Evolutionary conservation across 2,113 vertebrate species (phyloP).

Genomic region (Daubentonia madagascariensis): DNA sequence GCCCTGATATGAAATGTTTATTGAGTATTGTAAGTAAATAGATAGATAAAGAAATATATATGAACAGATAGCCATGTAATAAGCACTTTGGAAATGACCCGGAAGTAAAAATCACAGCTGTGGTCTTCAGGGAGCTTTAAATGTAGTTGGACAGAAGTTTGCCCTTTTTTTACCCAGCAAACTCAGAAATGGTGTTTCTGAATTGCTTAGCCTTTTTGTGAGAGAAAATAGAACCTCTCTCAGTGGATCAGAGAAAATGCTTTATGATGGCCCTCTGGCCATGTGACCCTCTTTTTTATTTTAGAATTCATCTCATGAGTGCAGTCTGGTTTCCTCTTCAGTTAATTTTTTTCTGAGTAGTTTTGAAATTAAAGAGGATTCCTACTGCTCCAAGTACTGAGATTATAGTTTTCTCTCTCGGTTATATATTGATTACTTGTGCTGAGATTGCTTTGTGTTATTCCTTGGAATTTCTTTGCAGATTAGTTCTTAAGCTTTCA

Average conservation of each 20-base stretch:
- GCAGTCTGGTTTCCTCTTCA: neutral
- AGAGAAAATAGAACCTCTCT: neutral
- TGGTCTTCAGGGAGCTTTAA: neutral
- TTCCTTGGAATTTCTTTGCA: slow-evolving; percentile 41
- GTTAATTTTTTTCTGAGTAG: slow-evolving; percentile 32
- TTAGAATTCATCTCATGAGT: neutral
- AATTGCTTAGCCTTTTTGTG: neutral
- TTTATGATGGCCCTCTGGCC: neutral
- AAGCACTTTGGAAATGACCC: neutral
- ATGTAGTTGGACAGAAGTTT: slow-evolving; percentile 2
- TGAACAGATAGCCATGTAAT: neutral
- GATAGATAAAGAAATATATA: neutral
- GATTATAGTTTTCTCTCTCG: neutral
- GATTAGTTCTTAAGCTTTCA: slow-evolving; percentile 51
- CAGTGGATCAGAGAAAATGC: neutral
- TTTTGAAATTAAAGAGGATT: slow-evolving; percentile 33
- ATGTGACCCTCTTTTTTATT: neutral
- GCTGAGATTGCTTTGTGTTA: slow-evolving; percentile 51
- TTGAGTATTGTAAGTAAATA: neutral
- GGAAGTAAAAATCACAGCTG: neutral
- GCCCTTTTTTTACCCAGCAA: neutral
- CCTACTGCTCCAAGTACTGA: neutral
- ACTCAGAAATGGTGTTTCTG: neutral
- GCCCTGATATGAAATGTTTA: slow-evolving; percentile 3
- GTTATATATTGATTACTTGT: neutral